Evolutionary conservation across 2,888 invertebrate species (phyloP), one percentile per base, ranked within the genome.

Genomic region (Metalampra italica): DNA sequence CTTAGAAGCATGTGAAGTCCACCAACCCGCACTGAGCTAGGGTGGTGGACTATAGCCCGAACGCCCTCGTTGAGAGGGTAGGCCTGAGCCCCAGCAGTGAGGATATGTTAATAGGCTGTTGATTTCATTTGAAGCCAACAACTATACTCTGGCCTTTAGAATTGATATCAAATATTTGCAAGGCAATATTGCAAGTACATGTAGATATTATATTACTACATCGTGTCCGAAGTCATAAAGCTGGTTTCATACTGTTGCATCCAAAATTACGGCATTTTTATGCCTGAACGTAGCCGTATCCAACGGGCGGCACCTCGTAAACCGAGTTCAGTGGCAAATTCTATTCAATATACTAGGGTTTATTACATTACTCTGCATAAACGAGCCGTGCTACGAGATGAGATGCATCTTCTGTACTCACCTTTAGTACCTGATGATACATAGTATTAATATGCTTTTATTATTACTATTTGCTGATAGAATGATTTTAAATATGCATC

Each of bases 231-330:
- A 53, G 63, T 63, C 69, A 62, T 75, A 73, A 76, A 81, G 60
- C 56, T 53, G 43, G 53, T 56, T 57, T 66, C 71, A 74, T 80
- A 76, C 75, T 77, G 78, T 78, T 80, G 80, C 78, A 79, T 80
- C 72, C 70, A 64, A 71, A 78, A 79, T 82, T 76, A 82, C 67
- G 61, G 71, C 77, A 76, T 75, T 83, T 85, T 84, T 84, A 84
- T 75, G 75, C 62, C 64, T 67, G 64, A 60, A 68, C 71, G 70
- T 68, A 22, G 70, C 67, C 66, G 66, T 62, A 59, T 61, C 62
- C 59, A 69, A 64, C 68, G 66, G 65, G 68, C 68, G 62, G 57
- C 75, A 76, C 74, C 74, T 78, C 82, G 67, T 85, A 84, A 85
- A 85, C 56, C 51, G 54, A 45, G 63, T 62, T 71, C 68, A 59